Evolutionary conservation across 2,888 invertebrate genomes (phyloP).

Genomic region (Arge pagana): DNA sequence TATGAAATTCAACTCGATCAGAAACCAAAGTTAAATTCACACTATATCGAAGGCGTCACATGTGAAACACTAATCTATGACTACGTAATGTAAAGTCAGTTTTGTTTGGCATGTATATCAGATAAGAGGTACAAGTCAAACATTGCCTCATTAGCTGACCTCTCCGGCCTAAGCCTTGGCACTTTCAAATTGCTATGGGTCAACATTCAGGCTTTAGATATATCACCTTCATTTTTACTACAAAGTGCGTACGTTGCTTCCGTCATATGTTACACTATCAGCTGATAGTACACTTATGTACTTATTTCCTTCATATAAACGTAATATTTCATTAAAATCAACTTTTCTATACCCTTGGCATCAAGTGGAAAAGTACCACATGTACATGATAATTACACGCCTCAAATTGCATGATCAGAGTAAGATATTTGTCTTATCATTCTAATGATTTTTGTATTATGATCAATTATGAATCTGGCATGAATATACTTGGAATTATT

Average conservation of each 20-base stretch:
- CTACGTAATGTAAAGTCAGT: conserved; percentile 2
- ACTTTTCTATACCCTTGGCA: neutral
- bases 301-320: neutral
- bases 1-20: conserved; percentile 15
- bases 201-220: conserved; percentile 17
- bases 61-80: conserved; percentile 17
- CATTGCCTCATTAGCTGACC: conserved; percentile 22
- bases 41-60: conserved; percentile 7
- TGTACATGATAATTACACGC: too few relatives aligned
- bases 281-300: conserved; percentile 13
- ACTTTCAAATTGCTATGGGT: conserved; percentile 20
- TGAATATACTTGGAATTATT: too few relatives aligned
- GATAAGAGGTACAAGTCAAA: conserved; percentile 23
- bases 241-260: conserved; percentile 2
- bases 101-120: conserved; percentile 25
- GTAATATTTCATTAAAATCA: neutral
- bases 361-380: neutral
- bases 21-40: conserved; percentile 12
- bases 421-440: too few relatives aligned
- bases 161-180: conserved; percentile 2
- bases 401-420: too few relatives aligned
- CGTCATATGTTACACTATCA: conserved; percentile 13
- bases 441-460: too few relatives aligned
- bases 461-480: too few relatives aligned
- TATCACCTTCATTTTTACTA: conserved; percentile 13